These are phyloP conservation scores for Trichomycterus rosablanca DNA, from an alignment of 2,113 vertebrate genomes.

Conservation along the genomic window DNA sequence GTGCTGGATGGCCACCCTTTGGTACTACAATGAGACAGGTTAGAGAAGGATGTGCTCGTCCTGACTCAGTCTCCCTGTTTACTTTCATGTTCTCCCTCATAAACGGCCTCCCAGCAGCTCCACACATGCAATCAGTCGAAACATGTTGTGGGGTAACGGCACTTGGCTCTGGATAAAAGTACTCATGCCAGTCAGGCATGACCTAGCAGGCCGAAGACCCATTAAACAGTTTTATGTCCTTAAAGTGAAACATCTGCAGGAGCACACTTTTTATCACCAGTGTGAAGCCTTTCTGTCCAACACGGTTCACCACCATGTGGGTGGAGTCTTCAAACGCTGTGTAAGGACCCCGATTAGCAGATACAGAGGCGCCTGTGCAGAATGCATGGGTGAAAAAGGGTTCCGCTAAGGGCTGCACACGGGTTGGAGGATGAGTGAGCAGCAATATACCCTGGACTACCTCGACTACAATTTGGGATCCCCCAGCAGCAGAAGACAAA, in stretches of 20 bases:
- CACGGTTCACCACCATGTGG: too few relatives aligned
- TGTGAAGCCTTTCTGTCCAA: too few relatives aligned
- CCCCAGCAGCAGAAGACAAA: too few relatives aligned
- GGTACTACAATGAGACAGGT: too few relatives aligned
- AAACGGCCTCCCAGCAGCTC: conserved; percentile 26
- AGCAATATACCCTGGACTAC: too few relatives aligned
- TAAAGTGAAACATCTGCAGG: conserved; percentile 21
- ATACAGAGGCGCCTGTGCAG: too few relatives aligned
- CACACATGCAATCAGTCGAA: conserved; percentile 29
- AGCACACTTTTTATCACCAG: conserved; percentile 13
- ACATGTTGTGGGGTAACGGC: conserved; percentile 31
- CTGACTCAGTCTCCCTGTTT: conserved; percentile 30
- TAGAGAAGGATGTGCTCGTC: conserved; percentile 25
- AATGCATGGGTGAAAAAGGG: too few relatives aligned
- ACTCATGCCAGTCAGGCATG: conserved; percentile 32
- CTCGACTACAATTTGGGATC: too few relatives aligned
- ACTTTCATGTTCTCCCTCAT: conserved; percentile 31
- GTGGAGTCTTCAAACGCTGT: too few relatives aligned
- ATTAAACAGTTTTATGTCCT: conserved; percentile 30
- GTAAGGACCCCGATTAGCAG: too few relatives aligned
- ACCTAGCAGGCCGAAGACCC: conserved; percentile 28
- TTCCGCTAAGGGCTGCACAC: too few relatives aligned
- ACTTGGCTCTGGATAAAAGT: conserved; percentile 40
- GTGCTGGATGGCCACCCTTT: conserved; percentile 1
- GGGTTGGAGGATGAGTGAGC: too few relatives aligned